Conservation (phyloP, 2,113 vertebrate species). For the Chiloscyllium plagiosum region DNA sequence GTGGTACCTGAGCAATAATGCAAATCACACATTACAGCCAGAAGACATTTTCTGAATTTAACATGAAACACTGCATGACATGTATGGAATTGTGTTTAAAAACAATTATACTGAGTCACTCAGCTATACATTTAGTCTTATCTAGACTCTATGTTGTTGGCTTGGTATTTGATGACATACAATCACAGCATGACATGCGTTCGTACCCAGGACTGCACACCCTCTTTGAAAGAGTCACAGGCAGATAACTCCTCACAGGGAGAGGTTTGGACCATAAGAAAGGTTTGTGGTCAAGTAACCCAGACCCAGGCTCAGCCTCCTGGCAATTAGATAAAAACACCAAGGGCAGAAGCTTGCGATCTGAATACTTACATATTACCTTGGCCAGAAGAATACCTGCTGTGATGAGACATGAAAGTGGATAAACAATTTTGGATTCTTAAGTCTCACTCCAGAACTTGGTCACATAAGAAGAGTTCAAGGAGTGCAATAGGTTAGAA, state of each 20-base stretch:
- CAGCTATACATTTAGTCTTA: background rate
- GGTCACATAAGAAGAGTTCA: background rate
- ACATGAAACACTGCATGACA: background rate
- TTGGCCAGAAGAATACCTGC: background rate
- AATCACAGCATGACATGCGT: background rate
- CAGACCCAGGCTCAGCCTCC: background rate
- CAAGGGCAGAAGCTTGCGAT: background rate
- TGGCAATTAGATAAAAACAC: background rate
- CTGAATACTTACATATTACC: background rate
- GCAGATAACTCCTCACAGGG: background rate
- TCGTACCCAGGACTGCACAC: background rate
- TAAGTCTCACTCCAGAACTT: background rate
- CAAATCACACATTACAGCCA: background rate
- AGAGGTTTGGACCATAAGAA: background rate
- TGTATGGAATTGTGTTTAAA: background rate
- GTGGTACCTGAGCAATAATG: conserved; percentile 65
- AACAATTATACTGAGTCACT: background rate
- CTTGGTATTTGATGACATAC: background rate
- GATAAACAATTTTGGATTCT: background rate
- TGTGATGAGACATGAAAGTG: background rate
- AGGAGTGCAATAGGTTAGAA: background rate
- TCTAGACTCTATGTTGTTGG: background rate
- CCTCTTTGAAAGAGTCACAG: background rate
- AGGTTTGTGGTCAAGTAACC: background rate
- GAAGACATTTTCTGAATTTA: background rate